phyloP scores from a whole-genome alignment of 2,888 invertebrate species.

The Diploptera punctata region DNA sequence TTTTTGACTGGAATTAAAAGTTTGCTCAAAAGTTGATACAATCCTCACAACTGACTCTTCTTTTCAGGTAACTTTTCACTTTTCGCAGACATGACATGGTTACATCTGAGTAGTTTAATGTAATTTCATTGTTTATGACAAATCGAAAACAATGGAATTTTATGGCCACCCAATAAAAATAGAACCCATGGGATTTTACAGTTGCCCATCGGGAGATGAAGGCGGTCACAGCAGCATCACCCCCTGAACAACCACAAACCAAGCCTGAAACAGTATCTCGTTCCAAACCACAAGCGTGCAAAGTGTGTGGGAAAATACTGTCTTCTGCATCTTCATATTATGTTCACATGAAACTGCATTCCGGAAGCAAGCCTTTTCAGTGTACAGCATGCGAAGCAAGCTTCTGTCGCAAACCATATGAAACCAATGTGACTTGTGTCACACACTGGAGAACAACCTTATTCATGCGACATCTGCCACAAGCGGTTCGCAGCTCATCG shows the following conservation, averaged over 20 bases:
- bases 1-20: no score
- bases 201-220: constrained; percentile 32
- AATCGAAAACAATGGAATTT: constrained; percentile 26
- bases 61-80: constrained; percentile 27
- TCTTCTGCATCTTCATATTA: constrained; percentile 81
- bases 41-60: constrained; percentile 20
- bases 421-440: constrained; percentile 76
- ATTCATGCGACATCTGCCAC: constrained; percentile 79
- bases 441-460: constrained; percentile 81
- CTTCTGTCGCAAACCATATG: constrained; percentile 81
- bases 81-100: constrained; percentile 15
- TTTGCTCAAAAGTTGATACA: background rate
- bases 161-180: constrained; percentile 37
- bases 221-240: constrained; percentile 22
- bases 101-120: constrained; percentile 1
- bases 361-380: constrained; percentile 80
- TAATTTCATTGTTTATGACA: background rate
- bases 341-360: constrained; percentile 84
- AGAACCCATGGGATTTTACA: constrained; percentile 36
- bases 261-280: constrained; percentile 29
- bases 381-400: constrained; percentile 80
- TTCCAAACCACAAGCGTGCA: constrained; percentile 74
- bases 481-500: constrained; percentile 82
- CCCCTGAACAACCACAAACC: background rate
- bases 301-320: constrained; percentile 78